Evolutionary conservation across 2,888 invertebrate genomes (phyloP).

Genomic region (Phlogophora meticulosa): DNA sequence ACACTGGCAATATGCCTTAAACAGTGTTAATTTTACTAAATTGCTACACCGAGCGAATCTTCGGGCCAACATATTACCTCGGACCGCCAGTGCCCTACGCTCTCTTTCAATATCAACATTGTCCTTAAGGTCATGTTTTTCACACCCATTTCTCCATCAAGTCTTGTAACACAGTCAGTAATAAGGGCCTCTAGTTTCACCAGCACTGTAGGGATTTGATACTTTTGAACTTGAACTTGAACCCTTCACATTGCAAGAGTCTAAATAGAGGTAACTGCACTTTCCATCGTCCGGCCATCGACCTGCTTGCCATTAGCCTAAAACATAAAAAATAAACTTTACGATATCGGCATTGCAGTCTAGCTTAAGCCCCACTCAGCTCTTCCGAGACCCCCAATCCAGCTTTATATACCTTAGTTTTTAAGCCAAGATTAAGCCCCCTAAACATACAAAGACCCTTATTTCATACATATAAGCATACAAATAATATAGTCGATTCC

Average conservation of each 20-base stretch:
- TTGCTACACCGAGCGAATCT: too few relatives aligned
- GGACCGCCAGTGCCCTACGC: too few relatives aligned
- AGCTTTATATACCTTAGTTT: constrained; percentile 38
- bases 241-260: not conserved
- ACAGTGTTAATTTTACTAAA: too few relatives aligned
- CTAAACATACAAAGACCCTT: constrained; percentile 52
- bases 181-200: not conserved
- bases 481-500: constrained; percentile 28
- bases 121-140: too few relatives aligned
- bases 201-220: not conserved
- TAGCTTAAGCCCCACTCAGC: constrained; percentile 8
- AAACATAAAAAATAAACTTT: constrained; percentile 4
- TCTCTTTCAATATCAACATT: too few relatives aligned
- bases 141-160: too few relatives aligned
- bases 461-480: constrained; percentile 27
- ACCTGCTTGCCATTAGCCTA: constrained; percentile 4
- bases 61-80: too few relatives aligned
- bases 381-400: not conserved
- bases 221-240: not conserved
- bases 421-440: constrained; percentile 46
- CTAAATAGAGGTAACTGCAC: too few relatives aligned
- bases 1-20: too few relatives aligned
- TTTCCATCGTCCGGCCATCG: not conserved
- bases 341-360: not conserved
- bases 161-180: too few relatives aligned